Evolutionary conservation across 2,113 vertebrate genomes (phyloP).

Genomic region (Coptodon rendalli): DNA sequence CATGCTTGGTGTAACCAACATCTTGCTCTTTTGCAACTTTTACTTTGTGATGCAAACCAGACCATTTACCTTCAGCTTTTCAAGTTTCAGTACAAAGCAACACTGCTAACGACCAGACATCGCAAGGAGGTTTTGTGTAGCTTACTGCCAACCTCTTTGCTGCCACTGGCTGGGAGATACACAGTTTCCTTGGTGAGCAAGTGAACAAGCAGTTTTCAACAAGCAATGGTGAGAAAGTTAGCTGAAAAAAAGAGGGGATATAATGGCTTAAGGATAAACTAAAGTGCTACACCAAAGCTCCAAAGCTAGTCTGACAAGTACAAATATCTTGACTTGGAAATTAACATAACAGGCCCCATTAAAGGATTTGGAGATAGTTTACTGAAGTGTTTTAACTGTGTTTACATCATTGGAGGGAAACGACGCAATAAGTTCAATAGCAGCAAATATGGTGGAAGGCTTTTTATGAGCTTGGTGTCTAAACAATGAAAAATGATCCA

Average conservation of each 20-base stretch:
- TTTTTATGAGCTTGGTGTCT: background rate
- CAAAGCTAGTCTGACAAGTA: background rate
- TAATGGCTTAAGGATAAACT: background rate
- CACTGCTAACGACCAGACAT: background rate
- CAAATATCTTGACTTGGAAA: background rate
- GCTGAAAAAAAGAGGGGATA: fast-evolving
- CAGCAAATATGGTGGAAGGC: background rate
- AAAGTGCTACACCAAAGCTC: background rate
- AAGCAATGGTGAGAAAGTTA: background rate
- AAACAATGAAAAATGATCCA: background rate
- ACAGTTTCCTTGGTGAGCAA: background rate
- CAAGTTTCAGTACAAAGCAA: background rate
- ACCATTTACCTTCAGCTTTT: background rate
- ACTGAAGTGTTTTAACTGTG: background rate
- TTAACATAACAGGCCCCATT: background rate
- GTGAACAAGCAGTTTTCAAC: background rate
- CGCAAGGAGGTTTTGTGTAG: fast-evolving
- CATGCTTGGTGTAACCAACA: fast-evolving
- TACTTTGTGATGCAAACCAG: fast-evolving
- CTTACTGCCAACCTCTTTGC: background rate
- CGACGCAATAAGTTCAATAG: background rate
- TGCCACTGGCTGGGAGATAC: fast-evolving
- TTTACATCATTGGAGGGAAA: background rate
- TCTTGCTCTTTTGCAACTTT: background rate
- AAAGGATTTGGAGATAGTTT: background rate